Evolutionary conservation across 2,888 invertebrate species (phyloP).

Genomic region (Geophilus truncorum): DNA sequence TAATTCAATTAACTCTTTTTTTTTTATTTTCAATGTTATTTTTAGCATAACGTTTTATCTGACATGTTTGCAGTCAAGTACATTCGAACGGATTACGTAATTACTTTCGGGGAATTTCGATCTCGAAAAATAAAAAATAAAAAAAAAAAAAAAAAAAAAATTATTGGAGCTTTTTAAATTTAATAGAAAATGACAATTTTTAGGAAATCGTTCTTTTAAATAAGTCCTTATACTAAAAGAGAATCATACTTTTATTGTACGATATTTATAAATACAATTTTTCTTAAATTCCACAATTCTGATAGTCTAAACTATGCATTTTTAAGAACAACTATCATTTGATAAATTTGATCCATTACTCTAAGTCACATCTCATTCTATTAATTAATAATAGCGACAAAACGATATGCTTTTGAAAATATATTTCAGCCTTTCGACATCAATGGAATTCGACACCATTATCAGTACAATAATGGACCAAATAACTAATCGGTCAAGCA

Average conservation of each 20-base stretch:
- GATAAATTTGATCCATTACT: no score
- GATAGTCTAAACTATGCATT: background rate
- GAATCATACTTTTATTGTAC: background rate
- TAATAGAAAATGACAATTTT: background rate
- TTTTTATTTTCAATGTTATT: background rate
- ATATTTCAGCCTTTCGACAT: background rate
- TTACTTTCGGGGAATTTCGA: background rate
- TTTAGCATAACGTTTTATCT: constrained; percentile 2
- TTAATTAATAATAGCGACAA: background rate
- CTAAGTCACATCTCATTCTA: no score
- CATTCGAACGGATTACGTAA: background rate
- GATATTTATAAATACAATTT: background rate
- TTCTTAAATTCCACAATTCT: background rate
- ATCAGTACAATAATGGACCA: background rate
- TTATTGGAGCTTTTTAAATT: constrained; percentile 4
- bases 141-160: background rate
- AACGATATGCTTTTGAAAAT: background rate
- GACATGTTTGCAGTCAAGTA: background rate
- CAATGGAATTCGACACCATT: background rate
- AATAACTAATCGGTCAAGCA: background rate
- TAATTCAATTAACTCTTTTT: no score
- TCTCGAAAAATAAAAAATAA: no score
- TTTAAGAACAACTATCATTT: background rate
- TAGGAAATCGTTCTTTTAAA: background rate
- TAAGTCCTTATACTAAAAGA: background rate